Evolutionary conservation across 2,113 vertebrate species (phyloP).

Genomic region (Tetrax tetrax): DNA sequence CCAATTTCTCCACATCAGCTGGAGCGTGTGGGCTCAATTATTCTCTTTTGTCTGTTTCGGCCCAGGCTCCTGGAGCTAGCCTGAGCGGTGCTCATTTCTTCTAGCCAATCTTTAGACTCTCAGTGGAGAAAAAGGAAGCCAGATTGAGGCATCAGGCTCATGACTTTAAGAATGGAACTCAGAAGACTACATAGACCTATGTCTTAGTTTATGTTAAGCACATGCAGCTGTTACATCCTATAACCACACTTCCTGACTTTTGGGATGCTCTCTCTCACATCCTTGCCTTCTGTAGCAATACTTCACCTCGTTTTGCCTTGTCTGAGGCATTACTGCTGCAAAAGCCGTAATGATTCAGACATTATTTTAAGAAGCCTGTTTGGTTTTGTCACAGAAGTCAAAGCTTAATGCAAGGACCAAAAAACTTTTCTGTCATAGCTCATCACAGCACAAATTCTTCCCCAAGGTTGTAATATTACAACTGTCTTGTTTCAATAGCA

Average conservation of each 20-base stretch:
- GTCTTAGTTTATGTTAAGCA: background rate
- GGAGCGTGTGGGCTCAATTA: accelerated
- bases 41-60: background rate
- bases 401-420: background rate
- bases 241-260: background rate
- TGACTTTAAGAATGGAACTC: background rate
- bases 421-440: background rate
- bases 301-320: background rate
- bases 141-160: background rate
- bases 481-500: background rate
- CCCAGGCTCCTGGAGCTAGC: background rate
- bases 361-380: background rate
- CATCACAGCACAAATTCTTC: background rate
- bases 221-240: background rate
- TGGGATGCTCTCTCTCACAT: background rate
- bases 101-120: background rate
- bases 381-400: background rate
- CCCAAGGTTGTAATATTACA: background rate
- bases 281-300: background rate
- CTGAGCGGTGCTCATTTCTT: background rate
- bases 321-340: background rate
- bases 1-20: background rate
- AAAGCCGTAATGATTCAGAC: background rate
- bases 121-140: background rate
- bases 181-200: background rate